Conservation (phyloP, 2,113 vertebrate species). For the Sporophila hypoxantha region DNA sequence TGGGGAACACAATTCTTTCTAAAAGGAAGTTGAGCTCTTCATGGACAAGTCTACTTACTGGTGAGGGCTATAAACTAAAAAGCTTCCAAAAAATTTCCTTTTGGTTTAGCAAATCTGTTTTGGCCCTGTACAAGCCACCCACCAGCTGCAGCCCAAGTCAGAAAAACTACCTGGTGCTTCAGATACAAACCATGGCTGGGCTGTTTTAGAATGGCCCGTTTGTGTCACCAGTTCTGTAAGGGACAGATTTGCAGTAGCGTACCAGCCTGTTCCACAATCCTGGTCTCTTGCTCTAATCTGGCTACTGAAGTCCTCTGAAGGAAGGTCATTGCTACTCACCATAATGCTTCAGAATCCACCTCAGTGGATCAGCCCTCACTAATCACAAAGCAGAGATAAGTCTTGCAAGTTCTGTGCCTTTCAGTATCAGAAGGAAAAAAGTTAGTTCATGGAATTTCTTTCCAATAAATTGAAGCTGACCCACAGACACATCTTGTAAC, state of each 20-base stretch:
- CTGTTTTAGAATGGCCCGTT: neutral
- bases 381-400: neutral
- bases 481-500: neutral
- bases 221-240: neutral
- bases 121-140: neutral
- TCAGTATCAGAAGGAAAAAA: neutral
- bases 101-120: neutral
- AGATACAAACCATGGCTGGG: neutral
- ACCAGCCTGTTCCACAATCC: neutral
- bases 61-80: neutral
- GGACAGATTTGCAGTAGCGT: accelerated
- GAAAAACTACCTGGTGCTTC: neutral
- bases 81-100: neutral
- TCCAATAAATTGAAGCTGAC: neutral
- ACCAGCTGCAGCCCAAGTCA: neutral
- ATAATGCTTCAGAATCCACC: neutral
- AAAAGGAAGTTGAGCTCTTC: neutral
- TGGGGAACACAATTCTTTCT: neutral
- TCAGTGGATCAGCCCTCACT: neutral
- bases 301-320: neutral
- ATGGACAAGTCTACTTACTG: neutral
- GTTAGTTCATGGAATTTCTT: neutral
- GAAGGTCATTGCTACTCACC: neutral
- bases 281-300: neutral
- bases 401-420: neutral